phyloP scores from a whole-genome alignment of 1,140 invertebrate species.

The Onthophagus taurus region DNA sequence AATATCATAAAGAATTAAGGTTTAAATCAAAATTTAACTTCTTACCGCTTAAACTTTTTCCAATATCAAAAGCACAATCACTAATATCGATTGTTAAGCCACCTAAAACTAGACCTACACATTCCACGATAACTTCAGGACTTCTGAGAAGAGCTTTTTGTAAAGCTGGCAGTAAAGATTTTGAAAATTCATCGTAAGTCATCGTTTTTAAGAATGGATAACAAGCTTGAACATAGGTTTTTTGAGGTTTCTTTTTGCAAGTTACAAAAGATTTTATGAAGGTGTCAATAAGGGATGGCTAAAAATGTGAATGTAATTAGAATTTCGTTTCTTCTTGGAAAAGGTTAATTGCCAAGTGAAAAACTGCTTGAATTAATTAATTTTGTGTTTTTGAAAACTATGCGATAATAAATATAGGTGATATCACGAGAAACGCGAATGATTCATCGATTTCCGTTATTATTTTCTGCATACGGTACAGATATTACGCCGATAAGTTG shows the following conservation, averaged over 20 bases:
- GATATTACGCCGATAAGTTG: too few relatives aligned
- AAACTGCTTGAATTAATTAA: too few relatives aligned
- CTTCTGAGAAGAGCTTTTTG: slow-evolving; percentile 89
- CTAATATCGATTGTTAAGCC: slow-evolving; percentile 71
- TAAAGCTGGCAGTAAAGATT: slow-evolving; percentile 67
- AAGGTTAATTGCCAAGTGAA: too few relatives aligned
- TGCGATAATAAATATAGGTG: too few relatives aligned
- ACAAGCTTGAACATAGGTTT: slow-evolving; percentile 55
- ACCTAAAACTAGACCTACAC: slow-evolving; percentile 63
- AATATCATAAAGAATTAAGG: slow-evolving; percentile 5
- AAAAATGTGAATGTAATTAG: slow-evolving; percentile 15
- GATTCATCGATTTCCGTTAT: too few relatives aligned
- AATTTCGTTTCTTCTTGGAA: not conserved
- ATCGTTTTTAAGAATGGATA: slow-evolving; percentile 54
- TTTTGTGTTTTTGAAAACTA: too few relatives aligned
- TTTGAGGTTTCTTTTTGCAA: slow-evolving; percentile 65
- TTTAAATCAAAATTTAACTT: slow-evolving; percentile 16
- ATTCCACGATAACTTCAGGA: slow-evolving; percentile 82
- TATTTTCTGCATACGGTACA: too few relatives aligned
- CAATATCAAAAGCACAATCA: slow-evolving; percentile 66
- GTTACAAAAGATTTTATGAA: slow-evolving; percentile 76
- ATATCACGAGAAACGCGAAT: too few relatives aligned
- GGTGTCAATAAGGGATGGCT: slow-evolving; percentile 56
- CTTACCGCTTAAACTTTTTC: slow-evolving; percentile 69
- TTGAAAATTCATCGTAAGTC: slow-evolving; percentile 65